Base-by-base conservation (phyloP, 2,797 vertebrate genomes). In the Mormyrops boulengeri region DNA sequence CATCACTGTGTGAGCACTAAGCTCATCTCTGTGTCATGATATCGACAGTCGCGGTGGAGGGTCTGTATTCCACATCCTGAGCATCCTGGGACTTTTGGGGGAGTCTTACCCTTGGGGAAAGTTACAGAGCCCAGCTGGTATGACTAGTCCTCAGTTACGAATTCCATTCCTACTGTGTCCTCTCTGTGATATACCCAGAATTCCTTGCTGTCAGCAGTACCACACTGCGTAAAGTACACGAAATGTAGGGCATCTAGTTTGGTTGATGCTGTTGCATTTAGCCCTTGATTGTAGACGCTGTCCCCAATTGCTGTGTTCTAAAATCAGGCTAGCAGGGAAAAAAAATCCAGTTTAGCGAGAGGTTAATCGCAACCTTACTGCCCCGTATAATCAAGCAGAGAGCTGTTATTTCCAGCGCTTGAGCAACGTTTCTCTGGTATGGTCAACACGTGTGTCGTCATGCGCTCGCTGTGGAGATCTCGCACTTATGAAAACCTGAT, bases 341-440 rank as follows among this genome's bases (percentile, higher is more conserved):
- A 47, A 89, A 91, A 92, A 92, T 93, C 94, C 91, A 92, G 92
- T 94, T 94, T 92, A 88, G 89, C 17, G 55, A 5, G 80, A 90
- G 91, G 92, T 49, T 93, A 94, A 94, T 92, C 91, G 91, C 90
- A 93, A 89, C 91, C 93, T 91, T 94, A 85, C 90, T 90, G 91
- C 73, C 87, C 89, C 9, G 57, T 89, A 77, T 93, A 91, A 93
- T 92, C 91, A 92, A 92, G 92, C 90, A 34, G 41, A 55, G 91
- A 91, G 30, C 90, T 88, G 60, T 87, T 92, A 89, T 66, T 88
- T 89, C 22, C 91, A 85, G 47, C 3, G 11, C 47, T 88, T 87
- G 34, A 26, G 4, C 38, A 30, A 62, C 0, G 14, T 8, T 66
- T 52, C 52, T 84, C 9, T 47, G 5, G n/a, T 66, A 50, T 77